Base-by-base conservation (phyloP, 2,888 invertebrate species). In the Ophion slaviceki region DNA sequence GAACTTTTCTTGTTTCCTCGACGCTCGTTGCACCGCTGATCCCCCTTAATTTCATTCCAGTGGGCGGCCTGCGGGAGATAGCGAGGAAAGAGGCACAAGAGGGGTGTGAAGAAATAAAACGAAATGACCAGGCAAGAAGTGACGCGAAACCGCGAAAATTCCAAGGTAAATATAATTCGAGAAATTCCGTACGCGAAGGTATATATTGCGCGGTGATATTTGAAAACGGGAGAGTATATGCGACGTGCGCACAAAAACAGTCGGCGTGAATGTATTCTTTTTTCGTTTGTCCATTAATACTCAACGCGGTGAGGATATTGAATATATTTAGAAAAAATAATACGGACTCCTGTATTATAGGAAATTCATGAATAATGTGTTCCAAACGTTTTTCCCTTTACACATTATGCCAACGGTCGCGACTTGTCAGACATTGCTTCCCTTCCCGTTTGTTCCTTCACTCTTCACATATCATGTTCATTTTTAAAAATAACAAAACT, bases 1-100 rank as follows among this genome's bases (percentile, higher is more conserved):
- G 57, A 85, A 91, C 90, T 92, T 92, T 92, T 92, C 91, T 92
- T 92, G 92, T 92, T 92, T 92, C 89, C 89, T 85, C 82, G 88
- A 81, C 86, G 70, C 85, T 89, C 88, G 92, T 92, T 80, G 67
- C 91, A 45, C 91, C 92, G 92, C 80, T 76, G 80, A 92, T 93
- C 92, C 93, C 53, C 92, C 92, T 92, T 93, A 93, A 93, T 93
- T 93, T 92, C 91, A 89, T 90, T 88, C 85, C 81, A 86, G 86
- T 87, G 66, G 45, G 61, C 36, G 47, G 59, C 45, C 40, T 40
- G 53, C 68, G 62, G 75, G 40, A 81, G 64, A 74, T 62, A 32
- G 81, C 45, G 66, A 53, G 53, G 71, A 80, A 72, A 77, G 59
- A 77, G 76, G 24, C 11, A 68, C 57, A 70, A 59, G 75, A 71